Percentiles rank a stretch among this genome's conserved stretches.
phyloP scores from a whole-genome alignment of 1,140 invertebrate genomes.

The Cherax destructor region DNA sequence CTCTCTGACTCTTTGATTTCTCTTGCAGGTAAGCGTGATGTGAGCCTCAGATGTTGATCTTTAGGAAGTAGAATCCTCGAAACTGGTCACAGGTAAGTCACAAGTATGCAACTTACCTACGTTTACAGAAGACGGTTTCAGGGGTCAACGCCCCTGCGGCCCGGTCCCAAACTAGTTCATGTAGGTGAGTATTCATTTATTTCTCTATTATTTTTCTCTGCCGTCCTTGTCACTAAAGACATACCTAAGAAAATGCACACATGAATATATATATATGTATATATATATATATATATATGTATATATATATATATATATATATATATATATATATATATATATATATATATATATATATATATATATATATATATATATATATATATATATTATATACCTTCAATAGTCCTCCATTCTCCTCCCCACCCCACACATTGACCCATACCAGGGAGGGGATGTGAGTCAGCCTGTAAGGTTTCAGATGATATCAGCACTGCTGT shows the following conservation, averaged over 20 bases:
- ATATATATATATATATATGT: slow-evolving; percentile 5
- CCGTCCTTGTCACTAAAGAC: background rate
- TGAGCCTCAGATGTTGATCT: too few species aligned
- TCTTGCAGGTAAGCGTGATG: background rate
- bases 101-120: background rate
- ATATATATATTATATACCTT: background rate
- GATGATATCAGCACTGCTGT: too few species aligned
- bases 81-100: too few species aligned
- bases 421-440: too few species aligned
- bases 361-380: slow-evolving; percentile 1
- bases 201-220: too few species aligned
- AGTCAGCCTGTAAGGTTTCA: too few species aligned
- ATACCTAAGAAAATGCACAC: background rate
- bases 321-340: background rate
- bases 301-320: background rate
- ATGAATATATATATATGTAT: background rate
- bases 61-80: too few species aligned
- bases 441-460: too few species aligned
- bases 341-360: background rate
- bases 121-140: background rate
- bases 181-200: too few species aligned
- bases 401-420: too few species aligned
- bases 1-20: background rate
- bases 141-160: too few species aligned
- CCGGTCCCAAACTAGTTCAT: too few species aligned